A percentile compares a stretch with the other conserved stretches of the same genome.
These are phyloP conservation scores for Trypoxylus dichotomus DNA, from an alignment of 1,140 invertebrate genomes.

Conservation along the genomic window DNA sequence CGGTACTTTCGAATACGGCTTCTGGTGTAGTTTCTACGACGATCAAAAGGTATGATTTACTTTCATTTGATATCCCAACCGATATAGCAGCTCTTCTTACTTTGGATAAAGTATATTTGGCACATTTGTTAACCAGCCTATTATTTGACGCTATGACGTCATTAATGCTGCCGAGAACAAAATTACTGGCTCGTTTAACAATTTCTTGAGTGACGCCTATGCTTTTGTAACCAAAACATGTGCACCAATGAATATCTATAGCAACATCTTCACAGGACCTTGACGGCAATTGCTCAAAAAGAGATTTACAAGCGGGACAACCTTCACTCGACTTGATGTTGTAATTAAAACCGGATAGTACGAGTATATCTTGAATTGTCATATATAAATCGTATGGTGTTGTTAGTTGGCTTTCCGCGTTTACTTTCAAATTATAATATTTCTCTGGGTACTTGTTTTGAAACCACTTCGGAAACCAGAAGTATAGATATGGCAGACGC, in stretches of 20 bases:
- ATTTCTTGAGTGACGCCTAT: slow-evolving; percentile 52
- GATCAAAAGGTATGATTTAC: slow-evolving; percentile 39
- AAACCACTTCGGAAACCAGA: slow-evolving; percentile 71
- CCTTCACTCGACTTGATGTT: slow-evolving; percentile 51
- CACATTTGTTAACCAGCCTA: slow-evolving; percentile 54
- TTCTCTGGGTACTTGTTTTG: slow-evolving; percentile 57
- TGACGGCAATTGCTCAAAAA: slow-evolving; percentile 64
- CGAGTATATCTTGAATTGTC: slow-evolving; percentile 54
- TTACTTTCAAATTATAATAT: slow-evolving; percentile 61
- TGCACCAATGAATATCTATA: slow-evolving; percentile 75
- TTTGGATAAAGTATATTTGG: slow-evolving; percentile 46
- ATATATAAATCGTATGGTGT: slow-evolving; percentile 75
- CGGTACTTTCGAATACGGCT: slow-evolving; percentile 45
- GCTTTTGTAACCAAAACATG: slow-evolving; percentile 60
- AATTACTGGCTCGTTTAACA: slow-evolving; percentile 54
- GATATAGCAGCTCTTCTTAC: not conserved
- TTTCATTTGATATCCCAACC: slow-evolving; percentile 27
- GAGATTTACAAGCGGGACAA: slow-evolving; percentile 65
- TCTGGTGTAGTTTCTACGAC: slow-evolving; percentile 42
- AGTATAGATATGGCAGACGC: slow-evolving; percentile 72
- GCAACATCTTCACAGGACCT: slow-evolving; percentile 71
- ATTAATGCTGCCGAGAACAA: slow-evolving; percentile 51
- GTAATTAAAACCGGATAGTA: slow-evolving; percentile 51
- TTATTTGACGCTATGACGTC: slow-evolving; percentile 48
- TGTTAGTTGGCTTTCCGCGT: slow-evolving; percentile 64